phyloP scores from a whole-genome alignment of 2,113 vertebrate species.

The Gila orcuttii region DNA sequence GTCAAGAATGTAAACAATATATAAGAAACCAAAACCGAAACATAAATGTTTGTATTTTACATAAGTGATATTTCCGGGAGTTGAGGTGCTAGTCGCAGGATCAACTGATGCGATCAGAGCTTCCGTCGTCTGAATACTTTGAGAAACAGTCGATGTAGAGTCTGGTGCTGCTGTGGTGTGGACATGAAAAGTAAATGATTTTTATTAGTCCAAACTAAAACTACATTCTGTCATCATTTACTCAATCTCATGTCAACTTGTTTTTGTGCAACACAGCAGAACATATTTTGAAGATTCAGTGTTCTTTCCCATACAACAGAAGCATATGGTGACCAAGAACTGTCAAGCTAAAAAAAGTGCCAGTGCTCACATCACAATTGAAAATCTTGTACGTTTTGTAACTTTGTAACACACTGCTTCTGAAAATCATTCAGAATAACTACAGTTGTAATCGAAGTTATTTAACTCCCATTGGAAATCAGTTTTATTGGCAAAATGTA shows the following conservation, averaged over 20 bases:
- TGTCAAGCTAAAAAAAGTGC: background rate
- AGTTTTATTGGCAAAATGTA: too few species aligned
- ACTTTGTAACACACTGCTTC: too few species aligned
- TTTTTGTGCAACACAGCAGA: background rate
- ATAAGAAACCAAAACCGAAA: background rate
- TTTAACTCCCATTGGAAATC: too few species aligned
- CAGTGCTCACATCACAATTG: too few species aligned
- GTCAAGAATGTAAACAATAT: background rate
- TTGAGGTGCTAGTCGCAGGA: background rate
- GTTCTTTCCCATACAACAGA: background rate
- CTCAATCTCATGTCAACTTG: background rate
- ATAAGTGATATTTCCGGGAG: background rate
- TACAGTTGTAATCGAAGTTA: too few species aligned
- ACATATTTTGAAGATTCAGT: background rate
- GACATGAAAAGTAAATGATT: background rate
- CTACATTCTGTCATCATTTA: background rate
- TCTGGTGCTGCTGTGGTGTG: background rate
- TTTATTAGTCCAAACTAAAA: background rate
- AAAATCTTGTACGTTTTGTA: too few species aligned
- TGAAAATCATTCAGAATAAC: too few species aligned
- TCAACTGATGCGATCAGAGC: rapidly evolving
- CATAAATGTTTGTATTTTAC: background rate
- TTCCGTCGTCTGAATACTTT: background rate
- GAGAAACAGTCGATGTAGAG: too few species aligned
- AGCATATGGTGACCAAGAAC: background rate